Conservation (phyloP, 2,113 vertebrate genomes). For the Haliaeetus leucogaster region DNA sequence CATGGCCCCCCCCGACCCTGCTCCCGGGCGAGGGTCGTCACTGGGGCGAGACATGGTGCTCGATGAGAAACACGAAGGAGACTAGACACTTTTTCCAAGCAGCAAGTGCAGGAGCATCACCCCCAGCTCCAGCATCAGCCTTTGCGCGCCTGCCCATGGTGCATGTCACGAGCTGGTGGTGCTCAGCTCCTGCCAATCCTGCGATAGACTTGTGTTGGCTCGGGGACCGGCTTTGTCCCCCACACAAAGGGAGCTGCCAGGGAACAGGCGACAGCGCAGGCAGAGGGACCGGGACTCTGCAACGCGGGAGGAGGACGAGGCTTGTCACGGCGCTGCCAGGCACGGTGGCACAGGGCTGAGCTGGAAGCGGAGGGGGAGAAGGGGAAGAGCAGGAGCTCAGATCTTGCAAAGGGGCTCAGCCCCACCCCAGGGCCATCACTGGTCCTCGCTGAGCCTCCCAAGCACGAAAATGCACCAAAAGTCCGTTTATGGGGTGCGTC, state of each 20-base stretch:
- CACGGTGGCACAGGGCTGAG: background rate
- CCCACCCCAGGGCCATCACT: accelerated
- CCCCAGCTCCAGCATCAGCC: background rate
- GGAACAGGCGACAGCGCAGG: background rate
- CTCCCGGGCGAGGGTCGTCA: background rate
- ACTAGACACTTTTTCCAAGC: background rate
- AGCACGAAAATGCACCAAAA: accelerated
- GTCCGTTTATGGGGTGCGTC: accelerated
- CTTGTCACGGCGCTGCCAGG: background rate
- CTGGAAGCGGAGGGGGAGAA: background rate
- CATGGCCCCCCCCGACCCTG: accelerated
- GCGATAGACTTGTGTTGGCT: accelerated
- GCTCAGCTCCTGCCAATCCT: background rate
- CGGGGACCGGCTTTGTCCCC: background rate
- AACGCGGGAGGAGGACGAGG: background rate
- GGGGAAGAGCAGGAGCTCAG: background rate
- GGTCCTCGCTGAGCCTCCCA: background rate
- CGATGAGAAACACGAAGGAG: background rate
- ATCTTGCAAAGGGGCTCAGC: background rate
- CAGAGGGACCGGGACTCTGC: background rate
- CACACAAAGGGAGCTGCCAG: background rate
- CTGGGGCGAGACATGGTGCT: accelerated
- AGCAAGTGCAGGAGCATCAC: background rate
- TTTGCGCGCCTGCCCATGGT: accelerated
- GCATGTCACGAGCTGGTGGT: background rate